Base-by-base conservation (phyloP, 2,797 vertebrate genomes). In the Coregonus ussuriensis region DNA sequence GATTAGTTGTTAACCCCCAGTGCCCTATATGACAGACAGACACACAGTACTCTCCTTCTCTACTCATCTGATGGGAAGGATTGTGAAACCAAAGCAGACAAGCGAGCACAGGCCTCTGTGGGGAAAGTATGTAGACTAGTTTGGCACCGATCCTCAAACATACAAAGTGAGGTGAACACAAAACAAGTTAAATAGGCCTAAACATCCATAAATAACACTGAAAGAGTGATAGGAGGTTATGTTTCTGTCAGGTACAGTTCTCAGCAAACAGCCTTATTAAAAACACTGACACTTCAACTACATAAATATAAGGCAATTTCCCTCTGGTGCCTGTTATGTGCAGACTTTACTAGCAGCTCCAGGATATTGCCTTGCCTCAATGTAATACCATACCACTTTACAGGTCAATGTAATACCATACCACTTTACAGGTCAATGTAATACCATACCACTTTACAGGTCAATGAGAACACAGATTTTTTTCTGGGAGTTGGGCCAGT, bases 71-170 rank as follows among this genome's bases (percentile, higher is more conserved):
- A 33, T 6, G 4, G 7, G 65, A 67, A 18, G 37, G 21, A 80
- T 84, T 85, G 85, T 74, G 82, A 86, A 88, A 88, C 37, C 0
- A 14, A 66, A 73, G 74, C 79, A 83, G 82, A 41, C 88, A 14
- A 89, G 92, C 78, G 35, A 82, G 73, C 75, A 84, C 92, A 85
- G 25, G 89, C 72, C 77, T 81, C 25, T 4, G 3, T 75, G 4
- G 21, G 52, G 72, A 63, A 16, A 71, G 15, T 6, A 78, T 51
- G 25, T 54, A 59, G 29, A 18, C 59, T 33, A 0, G 69, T 5
- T n/a, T n/a, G 18, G 68, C 33, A 52, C 21, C 21, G 31, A 25
- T 21, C 7, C 18, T 71, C 11, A 52, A 14, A 71, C 41, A 72
- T 11, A 29, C 29, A 13, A 21, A 52, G 70, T 53, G 41, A 21